phyloP scores from a whole-genome alignment of 2,888 invertebrate genomes.

The Scaptomyza flava region DNA sequence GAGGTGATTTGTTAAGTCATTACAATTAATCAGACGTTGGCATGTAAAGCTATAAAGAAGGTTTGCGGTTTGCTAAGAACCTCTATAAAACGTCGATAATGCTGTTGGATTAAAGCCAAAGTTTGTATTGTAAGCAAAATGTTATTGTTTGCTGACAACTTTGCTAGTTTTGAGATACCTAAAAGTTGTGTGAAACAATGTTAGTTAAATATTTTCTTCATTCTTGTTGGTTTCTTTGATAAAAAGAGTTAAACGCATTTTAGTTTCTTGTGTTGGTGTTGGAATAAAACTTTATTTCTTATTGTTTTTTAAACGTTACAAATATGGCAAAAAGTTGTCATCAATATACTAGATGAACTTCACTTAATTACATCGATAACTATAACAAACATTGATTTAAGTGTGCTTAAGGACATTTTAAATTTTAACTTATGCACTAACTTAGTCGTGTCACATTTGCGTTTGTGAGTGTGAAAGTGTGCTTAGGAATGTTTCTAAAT shows the following conservation, averaged over 20 bases:
- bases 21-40: slow-evolving; percentile 17
- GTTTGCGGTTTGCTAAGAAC: background rate
- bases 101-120: background rate
- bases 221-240: background rate
- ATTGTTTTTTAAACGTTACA: slow-evolving; percentile 67
- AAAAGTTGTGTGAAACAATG: too few relatives aligned
- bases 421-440: slow-evolving; percentile 61
- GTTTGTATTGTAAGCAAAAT: background rate
- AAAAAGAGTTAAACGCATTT: too few relatives aligned
- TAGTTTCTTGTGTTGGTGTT: slow-evolving; percentile 53
- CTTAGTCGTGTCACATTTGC: slow-evolving; percentile 15
- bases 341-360: slow-evolving; percentile 33
- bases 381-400: slow-evolving; percentile 60
- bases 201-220: background rate
- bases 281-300: slow-evolving; percentile 72
- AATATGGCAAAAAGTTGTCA: slow-evolving; percentile 64
- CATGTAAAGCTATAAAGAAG: too few relatives aligned
- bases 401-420: slow-evolving; percentile 20
- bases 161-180: too few relatives aligned
- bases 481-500: slow-evolving; percentile 9
- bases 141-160: background rate
- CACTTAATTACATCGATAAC: slow-evolving; percentile 52
- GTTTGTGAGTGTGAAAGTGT: slow-evolving; percentile 20
- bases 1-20: slow-evolving; percentile 34
- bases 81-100: background rate